Conservation (phyloP, 2,888 invertebrate species). For the Cataglyphis rosenhaueri region DNA sequence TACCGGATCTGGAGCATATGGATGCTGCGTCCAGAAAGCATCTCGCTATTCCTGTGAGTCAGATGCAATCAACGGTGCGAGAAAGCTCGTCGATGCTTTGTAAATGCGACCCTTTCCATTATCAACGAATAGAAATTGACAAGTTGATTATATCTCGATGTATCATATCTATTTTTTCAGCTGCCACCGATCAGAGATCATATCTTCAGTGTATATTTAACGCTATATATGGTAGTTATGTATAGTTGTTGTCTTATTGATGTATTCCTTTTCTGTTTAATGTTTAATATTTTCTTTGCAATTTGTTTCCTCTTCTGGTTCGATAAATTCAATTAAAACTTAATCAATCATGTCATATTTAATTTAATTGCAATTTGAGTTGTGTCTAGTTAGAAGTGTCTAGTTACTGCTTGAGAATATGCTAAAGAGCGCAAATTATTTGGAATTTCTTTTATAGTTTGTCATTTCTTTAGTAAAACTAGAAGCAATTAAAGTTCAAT, state of each 20-base stretch:
- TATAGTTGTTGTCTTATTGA: neutral
- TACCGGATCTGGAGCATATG: constrained; percentile 88
- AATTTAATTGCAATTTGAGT: constrained; percentile 12
- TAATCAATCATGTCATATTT: neutral
- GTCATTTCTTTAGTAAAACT: neutral
- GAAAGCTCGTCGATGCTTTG: neutral
- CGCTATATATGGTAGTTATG: neutral
- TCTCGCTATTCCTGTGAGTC: constrained; percentile 88
- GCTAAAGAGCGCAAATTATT: neutral
- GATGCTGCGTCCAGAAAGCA: constrained; percentile 85
- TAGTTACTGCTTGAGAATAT: neutral
- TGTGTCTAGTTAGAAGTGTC: constrained; percentile 1
- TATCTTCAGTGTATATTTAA: neutral
- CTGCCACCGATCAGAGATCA: neutral
- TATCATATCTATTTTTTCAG: neutral
- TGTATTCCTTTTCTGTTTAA: neutral
- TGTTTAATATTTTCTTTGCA: neutral
- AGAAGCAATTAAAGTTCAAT: neutral
- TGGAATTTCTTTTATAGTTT: neutral
- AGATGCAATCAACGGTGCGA: constrained; percentile 67
- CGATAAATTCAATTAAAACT: neutral
- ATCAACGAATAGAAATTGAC: neutral
- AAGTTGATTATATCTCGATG: neutral
- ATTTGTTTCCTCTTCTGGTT: neutral
- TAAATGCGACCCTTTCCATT: neutral